Conservation (phyloP, 2,888 invertebrate genomes). For the Andrena bucephala region DNA sequence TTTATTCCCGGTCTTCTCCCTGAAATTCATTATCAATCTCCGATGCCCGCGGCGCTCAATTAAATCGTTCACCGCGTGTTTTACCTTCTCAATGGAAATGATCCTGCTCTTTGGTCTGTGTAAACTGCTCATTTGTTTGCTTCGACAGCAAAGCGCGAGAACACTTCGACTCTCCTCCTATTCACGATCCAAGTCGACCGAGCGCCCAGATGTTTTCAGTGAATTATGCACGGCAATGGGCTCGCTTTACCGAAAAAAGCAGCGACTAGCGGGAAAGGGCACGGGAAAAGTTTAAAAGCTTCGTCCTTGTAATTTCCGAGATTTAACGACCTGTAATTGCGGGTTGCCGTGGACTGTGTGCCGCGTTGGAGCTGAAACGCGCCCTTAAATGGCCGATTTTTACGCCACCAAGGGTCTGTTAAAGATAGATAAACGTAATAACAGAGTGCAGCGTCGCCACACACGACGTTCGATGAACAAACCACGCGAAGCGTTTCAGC, state of each 20-base stretch:
- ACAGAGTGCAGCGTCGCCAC: conserved; percentile 6
- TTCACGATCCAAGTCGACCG: neutral
- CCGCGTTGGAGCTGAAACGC: neutral
- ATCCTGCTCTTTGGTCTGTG: too few relatives aligned
- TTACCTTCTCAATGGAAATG: neutral
- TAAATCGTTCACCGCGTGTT: neutral
- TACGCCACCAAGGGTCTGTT: neutral
- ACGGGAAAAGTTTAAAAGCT: neutral
- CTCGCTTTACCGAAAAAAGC: conserved; percentile 3
- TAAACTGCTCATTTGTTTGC: neutral
- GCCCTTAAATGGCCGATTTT: conserved; percentile 10
- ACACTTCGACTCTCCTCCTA: neutral
- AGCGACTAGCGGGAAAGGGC: neutral
- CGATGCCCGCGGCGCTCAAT: neutral
- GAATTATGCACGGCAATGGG: neutral
- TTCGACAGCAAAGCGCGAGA: neutral
- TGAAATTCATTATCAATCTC: conserved; percentile 42
- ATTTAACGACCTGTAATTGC: conserved; percentile 55
- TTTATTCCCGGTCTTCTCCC: conserved; percentile 16
- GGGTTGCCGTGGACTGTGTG: conserved; percentile 6
- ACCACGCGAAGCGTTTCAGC: neutral
- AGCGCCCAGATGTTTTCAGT: neutral
- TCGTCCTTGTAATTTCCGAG: neutral
- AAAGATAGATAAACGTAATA: neutral
- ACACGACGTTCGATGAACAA: neutral